Conservation (phyloP, 2,797 vertebrate genomes). For the Parauchenoglanis punctatus region DNA sequence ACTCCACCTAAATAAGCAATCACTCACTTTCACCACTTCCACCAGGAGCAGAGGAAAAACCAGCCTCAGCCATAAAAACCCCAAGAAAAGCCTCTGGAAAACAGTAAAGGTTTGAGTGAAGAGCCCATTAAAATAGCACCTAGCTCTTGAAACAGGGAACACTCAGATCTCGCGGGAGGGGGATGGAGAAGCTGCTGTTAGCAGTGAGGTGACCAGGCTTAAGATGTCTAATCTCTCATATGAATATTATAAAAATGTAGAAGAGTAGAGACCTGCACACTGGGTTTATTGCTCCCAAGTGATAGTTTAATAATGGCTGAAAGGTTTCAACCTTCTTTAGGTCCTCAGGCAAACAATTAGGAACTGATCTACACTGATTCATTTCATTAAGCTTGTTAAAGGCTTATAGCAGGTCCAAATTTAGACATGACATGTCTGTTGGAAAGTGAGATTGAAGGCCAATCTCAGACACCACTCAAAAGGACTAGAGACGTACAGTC, state of each 20-base stretch:
- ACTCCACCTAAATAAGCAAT: conserved; percentile 74
- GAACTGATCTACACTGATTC: background rate
- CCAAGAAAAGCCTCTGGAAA: conserved; percentile 68
- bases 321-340: background rate
- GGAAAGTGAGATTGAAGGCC: background rate
- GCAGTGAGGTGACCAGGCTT: background rate
- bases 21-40: conserved; percentile 75
- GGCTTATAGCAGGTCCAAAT: background rate
- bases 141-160: conserved; percentile 56
- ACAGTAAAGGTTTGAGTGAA: conserved; percentile 62
- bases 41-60: conserved; percentile 60
- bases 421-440: background rate
- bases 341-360: conserved; percentile 3
- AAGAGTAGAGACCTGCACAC: background rate
- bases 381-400: background rate
- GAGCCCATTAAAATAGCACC: conserved; percentile 71
- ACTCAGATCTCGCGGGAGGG: conserved; percentile 13
- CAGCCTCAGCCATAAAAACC: conserved; percentile 69
- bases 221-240: background rate
- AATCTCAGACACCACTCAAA: conserved; percentile 7
- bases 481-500: background rate
- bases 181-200: background rate
- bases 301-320: background rate
- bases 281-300: conserved; percentile 4
- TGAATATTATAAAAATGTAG: background rate